phyloP scores from a whole-genome alignment of 2,888 invertebrate genomes.

The Spicauda simplicius region DNA sequence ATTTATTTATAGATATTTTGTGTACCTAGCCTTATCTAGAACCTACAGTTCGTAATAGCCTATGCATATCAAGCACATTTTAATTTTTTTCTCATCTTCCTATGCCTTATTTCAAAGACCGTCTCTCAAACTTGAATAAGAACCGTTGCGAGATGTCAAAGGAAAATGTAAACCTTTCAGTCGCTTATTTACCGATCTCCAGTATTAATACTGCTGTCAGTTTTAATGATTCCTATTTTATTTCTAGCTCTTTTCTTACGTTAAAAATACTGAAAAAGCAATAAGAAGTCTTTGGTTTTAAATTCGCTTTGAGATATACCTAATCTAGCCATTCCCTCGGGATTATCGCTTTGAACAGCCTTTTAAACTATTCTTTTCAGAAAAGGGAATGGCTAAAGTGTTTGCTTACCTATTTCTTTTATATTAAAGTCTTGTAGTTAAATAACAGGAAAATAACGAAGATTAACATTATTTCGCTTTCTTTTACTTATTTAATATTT shows the following conservation, averaged over 20 bases:
- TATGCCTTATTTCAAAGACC: slow-evolving; percentile 7
- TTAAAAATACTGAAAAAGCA: not conserved
- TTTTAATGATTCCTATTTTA: not conserved
- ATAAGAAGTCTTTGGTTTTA: not conserved
- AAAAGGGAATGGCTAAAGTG: not conserved
- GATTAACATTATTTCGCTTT: not conserved
- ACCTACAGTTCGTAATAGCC: not conserved
- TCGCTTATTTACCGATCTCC: slow-evolving; percentile 9
- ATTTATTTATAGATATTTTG: not conserved
- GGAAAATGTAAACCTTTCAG: slow-evolving; percentile 14
- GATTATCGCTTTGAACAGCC: not conserved
- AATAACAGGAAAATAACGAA: not conserved
- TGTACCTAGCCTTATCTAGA: not conserved
- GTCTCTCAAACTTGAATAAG: slow-evolving; percentile 1
- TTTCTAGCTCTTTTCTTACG: not conserved
- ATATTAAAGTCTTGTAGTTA: not conserved
- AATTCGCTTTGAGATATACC: not conserved
- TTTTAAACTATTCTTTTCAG: not conserved
- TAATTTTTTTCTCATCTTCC: slow-evolving; percentile 6
- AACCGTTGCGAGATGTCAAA: slow-evolving; percentile 5
- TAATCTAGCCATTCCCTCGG: not conserved
- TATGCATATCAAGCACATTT: not conserved
- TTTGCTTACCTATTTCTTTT: not conserved
- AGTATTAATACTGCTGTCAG: not conserved
- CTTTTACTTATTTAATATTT: not conserved